Evolutionary conservation across 2,113 vertebrate species (phyloP).

Genomic region (Lucifuga dentata): DNA sequence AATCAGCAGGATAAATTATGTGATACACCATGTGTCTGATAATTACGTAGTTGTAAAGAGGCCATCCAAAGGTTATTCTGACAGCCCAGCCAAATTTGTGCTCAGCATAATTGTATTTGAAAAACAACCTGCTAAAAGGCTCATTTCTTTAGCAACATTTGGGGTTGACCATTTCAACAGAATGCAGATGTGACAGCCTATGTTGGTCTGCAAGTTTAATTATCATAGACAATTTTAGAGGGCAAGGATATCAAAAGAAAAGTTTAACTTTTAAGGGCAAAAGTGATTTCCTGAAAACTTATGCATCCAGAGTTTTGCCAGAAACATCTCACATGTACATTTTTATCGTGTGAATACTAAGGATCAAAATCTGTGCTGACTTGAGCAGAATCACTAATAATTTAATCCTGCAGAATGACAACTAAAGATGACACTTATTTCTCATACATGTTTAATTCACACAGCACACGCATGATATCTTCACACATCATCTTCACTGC

Average conservation of each 20-base stretch:
- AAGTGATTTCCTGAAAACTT: neutral
- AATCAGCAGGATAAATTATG: constrained; percentile 30
- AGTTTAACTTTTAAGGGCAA: neutral
- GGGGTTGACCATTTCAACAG: constrained; percentile 29
- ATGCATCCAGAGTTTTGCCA: neutral
- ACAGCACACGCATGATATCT: constrained; percentile 29
- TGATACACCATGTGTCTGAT: constrained; percentile 1
- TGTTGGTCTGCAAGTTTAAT: constrained; percentile 33
- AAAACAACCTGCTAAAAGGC: constrained; percentile 44
- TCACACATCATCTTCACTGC: constrained; percentile 38
- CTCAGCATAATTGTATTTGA: constrained; percentile 32
- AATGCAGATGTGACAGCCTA: constrained; percentile 17
- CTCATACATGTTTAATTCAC: constrained; percentile 19
- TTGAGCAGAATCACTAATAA: neutral
- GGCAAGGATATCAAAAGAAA: neutral
- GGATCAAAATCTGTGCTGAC: constrained; percentile 3
- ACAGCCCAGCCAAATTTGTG: constrained; percentile 28
- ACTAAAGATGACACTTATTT: constrained; percentile 22
- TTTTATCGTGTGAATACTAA: neutral
- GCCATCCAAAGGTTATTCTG: constrained; percentile 27
- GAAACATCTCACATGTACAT: neutral
- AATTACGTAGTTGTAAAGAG: constrained; percentile 14
- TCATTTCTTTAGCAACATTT: constrained; percentile 10
- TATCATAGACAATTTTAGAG: neutral
- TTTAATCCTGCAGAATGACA: neutral